These are phyloP conservation scores for Paramisgurnus dabryanus DNA, from an alignment of 2,113 vertebrate species.

Conservation along the genomic window DNA sequence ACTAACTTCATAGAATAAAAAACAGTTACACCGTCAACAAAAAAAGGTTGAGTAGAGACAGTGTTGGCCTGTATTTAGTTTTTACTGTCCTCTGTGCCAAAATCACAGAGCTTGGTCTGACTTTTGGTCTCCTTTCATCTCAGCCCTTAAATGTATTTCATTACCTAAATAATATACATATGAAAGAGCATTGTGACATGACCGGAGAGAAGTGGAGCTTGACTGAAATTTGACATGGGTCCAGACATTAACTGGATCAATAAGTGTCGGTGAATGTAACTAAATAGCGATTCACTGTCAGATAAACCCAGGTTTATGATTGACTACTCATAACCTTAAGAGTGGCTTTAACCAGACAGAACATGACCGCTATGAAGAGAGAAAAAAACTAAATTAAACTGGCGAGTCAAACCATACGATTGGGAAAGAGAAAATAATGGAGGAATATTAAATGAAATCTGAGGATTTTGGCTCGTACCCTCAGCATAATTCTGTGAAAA, in stretches of 20 bases:
- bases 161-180: constrained; percentile 65
- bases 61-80: constrained; percentile 32
- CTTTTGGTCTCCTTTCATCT: constrained; percentile 61
- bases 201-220: constrained; percentile 43
- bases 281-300: constrained; percentile 62
- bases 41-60: constrained; percentile 51
- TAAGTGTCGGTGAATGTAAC: constrained; percentile 64
- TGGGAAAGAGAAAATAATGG: constrained; percentile 52
- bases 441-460: constrained; percentile 3
- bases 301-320: constrained; percentile 59
- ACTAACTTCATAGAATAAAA: constrained; percentile 64
- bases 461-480: not conserved
- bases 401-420: not conserved
- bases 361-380: constrained; percentile 60
- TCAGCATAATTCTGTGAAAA: constrained; percentile 8
- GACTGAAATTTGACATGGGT: constrained; percentile 40
- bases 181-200: constrained; percentile 56
- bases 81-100: constrained; percentile 38
- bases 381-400: constrained; percentile 13
- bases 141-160: constrained; percentile 53
- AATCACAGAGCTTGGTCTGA: constrained; percentile 51
- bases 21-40: constrained; percentile 47
- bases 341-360: constrained; percentile 65
- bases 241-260: constrained; percentile 58
- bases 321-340: constrained; percentile 61